Evolutionary conservation across 1,140 invertebrate species (phyloP), one percentile per base, ranked within the genome.

Genomic region (Micrasema minimum): DNA sequence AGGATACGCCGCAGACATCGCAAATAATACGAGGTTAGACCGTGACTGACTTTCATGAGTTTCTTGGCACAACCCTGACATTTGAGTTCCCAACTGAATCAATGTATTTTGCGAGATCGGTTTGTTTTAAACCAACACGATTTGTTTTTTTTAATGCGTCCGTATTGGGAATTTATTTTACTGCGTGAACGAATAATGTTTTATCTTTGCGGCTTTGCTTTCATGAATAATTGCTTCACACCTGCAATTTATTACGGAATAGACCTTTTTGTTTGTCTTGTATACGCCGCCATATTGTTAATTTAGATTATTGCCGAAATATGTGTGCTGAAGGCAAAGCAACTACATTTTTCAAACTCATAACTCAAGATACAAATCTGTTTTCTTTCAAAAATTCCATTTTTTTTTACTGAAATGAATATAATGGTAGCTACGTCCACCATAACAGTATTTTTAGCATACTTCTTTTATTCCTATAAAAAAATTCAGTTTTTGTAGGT

Each of bases 121-220:
- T 53, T 66, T 38, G 65, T 53, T 66, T 66, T 53, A 66, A 53
- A 66, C 35, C 65, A 55, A 53, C 65, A 41, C 65, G 23, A 41
- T 50, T 66, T 66, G 48, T 66, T 48, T 66, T 51, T 45, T 65
- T 66, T 26, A 62, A 62, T 46, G 59, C 59, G 38, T 35, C 38
- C 55, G 55, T 59, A 59, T 59, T 59, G 55, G 37, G 55, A 5
- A 59, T 59, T 59, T 59, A 59, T 59, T 59, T 59, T 41, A 59
- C 55, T 59, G 55, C 55, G 55, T 59, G 55, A 59, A 22, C 55
- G 37, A 59, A 41, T 59, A 59, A 59, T 59, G 55, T 59, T 59
- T 59, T 59, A 59, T 59, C 55, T 59, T 59, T 59, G 55, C 20
- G 55, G 55, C 55, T 59, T 37, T 41, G 35, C 51, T 31, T 59